Conservation (phyloP, 2,888 invertebrate species). For the Petrolisthes cinctipes region DNA sequence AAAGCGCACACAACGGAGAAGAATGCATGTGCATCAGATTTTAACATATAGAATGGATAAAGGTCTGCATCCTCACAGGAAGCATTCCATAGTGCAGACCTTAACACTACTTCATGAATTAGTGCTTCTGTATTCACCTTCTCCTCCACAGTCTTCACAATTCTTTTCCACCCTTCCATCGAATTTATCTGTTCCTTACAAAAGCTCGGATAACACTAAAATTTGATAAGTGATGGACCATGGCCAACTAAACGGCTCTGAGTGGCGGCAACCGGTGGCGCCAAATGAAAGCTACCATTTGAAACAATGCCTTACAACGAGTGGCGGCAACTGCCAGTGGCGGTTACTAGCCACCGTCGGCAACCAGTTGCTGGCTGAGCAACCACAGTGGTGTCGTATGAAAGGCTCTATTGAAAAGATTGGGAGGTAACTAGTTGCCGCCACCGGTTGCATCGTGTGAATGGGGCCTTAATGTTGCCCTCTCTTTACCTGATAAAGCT, state of each 20-base stretch:
- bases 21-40: no score
- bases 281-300: slow-evolving; percentile 16
- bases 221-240: slow-evolving; percentile 4
- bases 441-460: not conserved
- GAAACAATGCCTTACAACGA: slow-evolving; percentile 19
- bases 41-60: no score
- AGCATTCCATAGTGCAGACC: slow-evolving; percentile 8
- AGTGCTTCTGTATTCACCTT: slow-evolving; percentile 16
- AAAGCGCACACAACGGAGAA: no score
- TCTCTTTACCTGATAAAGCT: no score
- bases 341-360: no score
- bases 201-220: slow-evolving; percentile 7
- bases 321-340: no score
- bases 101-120: slow-evolving; percentile 14
- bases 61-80: not conserved
- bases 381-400: not conserved
- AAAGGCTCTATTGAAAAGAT: not conserved
- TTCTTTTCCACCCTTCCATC: slow-evolving; percentile 19
- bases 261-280: slow-evolving; percentile 10
- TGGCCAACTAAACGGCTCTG: no score
- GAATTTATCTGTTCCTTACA: not conserved
- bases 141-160: slow-evolving; percentile 11
- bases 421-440: slow-evolving; percentile 20
- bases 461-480: no score
- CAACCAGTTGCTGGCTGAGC: not conserved